Base-by-base conservation (phyloP, 2,888 invertebrate species). In the Nephrotoma guestfalica region DNA sequence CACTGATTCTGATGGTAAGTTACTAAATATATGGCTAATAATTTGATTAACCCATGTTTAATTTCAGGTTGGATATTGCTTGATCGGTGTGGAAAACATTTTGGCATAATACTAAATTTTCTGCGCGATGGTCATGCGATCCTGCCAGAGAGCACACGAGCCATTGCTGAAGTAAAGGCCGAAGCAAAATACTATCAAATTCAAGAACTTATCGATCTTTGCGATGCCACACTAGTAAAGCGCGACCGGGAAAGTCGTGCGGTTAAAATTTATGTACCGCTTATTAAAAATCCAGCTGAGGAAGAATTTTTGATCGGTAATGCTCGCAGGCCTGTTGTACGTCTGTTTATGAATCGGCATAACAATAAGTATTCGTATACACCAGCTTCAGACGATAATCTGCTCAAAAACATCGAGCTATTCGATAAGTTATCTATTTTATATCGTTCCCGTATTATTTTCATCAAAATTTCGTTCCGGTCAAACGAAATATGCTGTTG, bases 351-450 rank as follows among this genome's bases (percentile, higher is more conserved):
- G 88, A 99, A 99, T 92, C 94, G 99, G 88, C 99, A 99, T 91
- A 99, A 99, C 92, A 99, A 99, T 92, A 99, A 99, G 92, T 99
- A 99, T 93, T 99, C 99, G 0, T 99, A 99, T 90, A 99, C 99
- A 88, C 97, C 96, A 89, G 97, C 98, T 87, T 99, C 99, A 1
- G 99, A 99, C 93, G 99, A 99, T 91, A 99, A 99, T 93, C 93
- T 99, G 88, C 92, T 99, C 88, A 99, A 98, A 92, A 99, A 99
- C 91, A 96, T 99, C 89, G 99, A 99, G 92, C 92, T 99, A 83
- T 99, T 99, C 93, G 99, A 99, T 92, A 98, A 99, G 91, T 93
- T 99, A 87, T 98, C 98, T 0, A 92, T 99, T 88, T 94, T 99
- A 90, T 99, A 99, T 91, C 98, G 97, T 92, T 97, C 97, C 86